These are phyloP conservation scores for Acanthosepion lycidas DNA, from an alignment of 2,888 invertebrate genomes.

Conservation along the genomic window DNA sequence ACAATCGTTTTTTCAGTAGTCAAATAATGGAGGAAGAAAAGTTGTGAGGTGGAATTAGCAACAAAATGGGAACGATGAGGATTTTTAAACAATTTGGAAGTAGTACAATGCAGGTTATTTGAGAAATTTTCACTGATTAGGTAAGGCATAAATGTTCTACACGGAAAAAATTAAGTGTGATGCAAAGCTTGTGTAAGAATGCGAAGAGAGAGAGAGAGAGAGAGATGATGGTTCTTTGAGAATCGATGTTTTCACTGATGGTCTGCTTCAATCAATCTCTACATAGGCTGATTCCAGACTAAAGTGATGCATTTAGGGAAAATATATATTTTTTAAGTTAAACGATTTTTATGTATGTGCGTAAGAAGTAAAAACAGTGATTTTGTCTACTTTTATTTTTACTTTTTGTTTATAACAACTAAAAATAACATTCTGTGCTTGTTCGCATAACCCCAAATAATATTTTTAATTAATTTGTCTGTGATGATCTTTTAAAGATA, in stretches of 20 bases:
- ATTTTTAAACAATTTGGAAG: background rate
- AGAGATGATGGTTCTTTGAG: background rate
- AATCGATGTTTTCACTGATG: background rate
- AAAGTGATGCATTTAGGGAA: background rate
- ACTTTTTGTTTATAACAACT: too few species aligned
- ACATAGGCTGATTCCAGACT: background rate
- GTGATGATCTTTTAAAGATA: background rate
- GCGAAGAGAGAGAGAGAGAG: background rate
- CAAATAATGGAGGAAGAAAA: constrained; percentile 24
- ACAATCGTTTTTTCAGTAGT: background rate
- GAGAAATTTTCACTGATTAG: background rate
- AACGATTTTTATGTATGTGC: too few species aligned
- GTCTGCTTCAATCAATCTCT: background rate
- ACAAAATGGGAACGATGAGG: background rate
- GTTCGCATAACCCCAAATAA: background rate
- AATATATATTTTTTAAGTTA: too few species aligned
- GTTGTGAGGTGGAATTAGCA: background rate
- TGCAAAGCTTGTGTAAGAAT: background rate
- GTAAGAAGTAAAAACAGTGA: too few species aligned
- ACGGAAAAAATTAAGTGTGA: background rate
- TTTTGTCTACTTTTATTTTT: too few species aligned
- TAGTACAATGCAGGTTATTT: background rate
- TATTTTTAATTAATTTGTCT: background rate
- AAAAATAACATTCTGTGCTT: background rate
- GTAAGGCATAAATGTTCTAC: background rate